Evolutionary conservation across 2,113 vertebrate species (phyloP).

Genomic region (Halichoerus grypus): DNA sequence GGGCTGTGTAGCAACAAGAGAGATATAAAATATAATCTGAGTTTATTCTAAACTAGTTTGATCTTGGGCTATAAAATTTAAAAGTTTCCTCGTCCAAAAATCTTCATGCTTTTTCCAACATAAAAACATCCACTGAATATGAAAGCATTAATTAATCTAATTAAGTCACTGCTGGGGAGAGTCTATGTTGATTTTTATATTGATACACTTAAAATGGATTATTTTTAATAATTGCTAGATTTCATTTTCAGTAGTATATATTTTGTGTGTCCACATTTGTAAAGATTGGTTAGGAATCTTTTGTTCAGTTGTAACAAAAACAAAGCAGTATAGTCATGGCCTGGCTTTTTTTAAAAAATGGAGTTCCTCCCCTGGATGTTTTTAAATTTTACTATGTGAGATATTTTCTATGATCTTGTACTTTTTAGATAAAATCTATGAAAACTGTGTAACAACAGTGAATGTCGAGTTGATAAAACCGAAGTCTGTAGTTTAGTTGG

Average conservation of each 20-base stretch:
- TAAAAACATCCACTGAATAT: background rate
- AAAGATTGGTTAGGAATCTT: background rate
- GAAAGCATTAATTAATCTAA: slow-evolving; percentile 1
- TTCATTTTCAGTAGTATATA: background rate
- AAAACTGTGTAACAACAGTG: background rate
- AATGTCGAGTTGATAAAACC: background rate
- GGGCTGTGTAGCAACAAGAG: background rate
- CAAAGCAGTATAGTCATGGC: background rate
- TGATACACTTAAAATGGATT: background rate
- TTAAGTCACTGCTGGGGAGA: background rate
- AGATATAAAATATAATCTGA: background rate
- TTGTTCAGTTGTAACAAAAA: slow-evolving; percentile 16
- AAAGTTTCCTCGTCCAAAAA: background rate
- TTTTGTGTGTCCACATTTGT: background rate
- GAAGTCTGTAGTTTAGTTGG: background rate
- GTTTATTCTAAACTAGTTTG: background rate
- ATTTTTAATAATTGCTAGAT: background rate
- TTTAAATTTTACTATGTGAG: background rate
- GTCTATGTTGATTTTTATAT: background rate
- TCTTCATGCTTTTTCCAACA: background rate
- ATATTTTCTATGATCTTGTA: background rate
- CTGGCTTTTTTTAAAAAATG: slow-evolving; percentile 28
- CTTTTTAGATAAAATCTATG: slow-evolving; percentile 32
- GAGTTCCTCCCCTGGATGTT: background rate
- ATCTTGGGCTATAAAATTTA: background rate